Conservation (phyloP, 2,113 vertebrate species). For the Xiphophorus maculatus region DNA sequence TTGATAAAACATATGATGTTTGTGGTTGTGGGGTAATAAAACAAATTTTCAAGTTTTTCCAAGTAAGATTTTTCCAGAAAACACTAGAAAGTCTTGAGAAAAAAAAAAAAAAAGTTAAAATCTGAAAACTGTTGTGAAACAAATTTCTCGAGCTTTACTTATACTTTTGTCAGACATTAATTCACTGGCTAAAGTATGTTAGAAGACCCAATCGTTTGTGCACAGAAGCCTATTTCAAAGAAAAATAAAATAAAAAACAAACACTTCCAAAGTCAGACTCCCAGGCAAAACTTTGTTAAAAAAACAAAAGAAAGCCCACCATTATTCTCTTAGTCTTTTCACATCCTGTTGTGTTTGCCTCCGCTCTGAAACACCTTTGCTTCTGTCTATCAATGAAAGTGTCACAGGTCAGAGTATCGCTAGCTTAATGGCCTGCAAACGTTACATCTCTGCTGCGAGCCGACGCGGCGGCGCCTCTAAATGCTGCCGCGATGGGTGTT, state of each 20-base stretch:
- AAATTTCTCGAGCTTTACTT: not conserved
- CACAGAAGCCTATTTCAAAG: not conserved
- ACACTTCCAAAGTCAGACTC: constrained; percentile 9
- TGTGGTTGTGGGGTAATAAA: not conserved
- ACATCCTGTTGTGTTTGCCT: constrained; percentile 29
- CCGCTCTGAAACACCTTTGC: not conserved
- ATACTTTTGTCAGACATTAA: not conserved
- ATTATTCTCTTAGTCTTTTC: constrained; percentile 75
- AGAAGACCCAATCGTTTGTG: not conserved
- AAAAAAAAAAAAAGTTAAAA: not conserved
- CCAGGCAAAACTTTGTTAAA: constrained; percentile 6
- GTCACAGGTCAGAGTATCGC: constrained; percentile 65
- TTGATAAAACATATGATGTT: too few species aligned
- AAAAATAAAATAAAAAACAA: not conserved
- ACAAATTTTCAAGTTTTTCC: not conserved
- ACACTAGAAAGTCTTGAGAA: not conserved
- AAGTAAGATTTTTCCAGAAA: not conserved
- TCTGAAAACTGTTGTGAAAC: not conserved
- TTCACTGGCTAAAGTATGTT: not conserved
- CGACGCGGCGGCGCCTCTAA: constrained; percentile 38
- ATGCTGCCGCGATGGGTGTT: constrained; percentile 47
- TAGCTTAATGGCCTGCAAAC: constrained; percentile 66
- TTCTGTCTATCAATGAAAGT: constrained; percentile 4
- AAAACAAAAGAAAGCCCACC: constrained; percentile 38
- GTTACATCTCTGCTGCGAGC: constrained; percentile 20